Conservation (phyloP, 2,888 invertebrate genomes). For the Sphaeridia pumilis region DNA sequence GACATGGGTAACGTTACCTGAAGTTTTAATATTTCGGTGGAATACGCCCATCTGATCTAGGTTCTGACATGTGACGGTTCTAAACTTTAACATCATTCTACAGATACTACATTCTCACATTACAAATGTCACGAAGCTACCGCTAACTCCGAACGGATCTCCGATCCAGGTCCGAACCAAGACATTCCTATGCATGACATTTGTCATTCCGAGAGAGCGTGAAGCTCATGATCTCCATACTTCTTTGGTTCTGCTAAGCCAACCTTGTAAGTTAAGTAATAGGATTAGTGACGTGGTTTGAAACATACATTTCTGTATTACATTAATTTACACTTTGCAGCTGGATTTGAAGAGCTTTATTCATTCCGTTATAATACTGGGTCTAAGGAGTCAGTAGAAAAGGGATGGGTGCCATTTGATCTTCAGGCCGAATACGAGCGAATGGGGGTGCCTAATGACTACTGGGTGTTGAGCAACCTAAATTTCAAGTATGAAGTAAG, state of each 20-base stretch:
- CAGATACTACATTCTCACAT: constrained; percentile 92
- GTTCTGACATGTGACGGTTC: not conserved
- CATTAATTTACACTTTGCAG: constrained; percentile 43
- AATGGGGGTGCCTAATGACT: constrained; percentile 87
- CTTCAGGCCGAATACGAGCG: constrained; percentile 83
- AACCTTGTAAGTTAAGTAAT: constrained; percentile 53
- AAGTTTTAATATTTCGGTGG: not conserved
- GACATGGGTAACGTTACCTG: constrained; percentile 97
- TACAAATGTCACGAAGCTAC: constrained; percentile 76
- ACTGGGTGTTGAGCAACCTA: constrained; percentile 77
- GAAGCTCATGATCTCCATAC: constrained; percentile 93
- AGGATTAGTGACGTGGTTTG: too few relatives aligned
- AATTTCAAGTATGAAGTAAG: constrained; percentile 81
- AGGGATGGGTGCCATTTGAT: constrained; percentile 89
- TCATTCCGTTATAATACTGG: constrained; percentile 83
- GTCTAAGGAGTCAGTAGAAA: constrained; percentile 63
- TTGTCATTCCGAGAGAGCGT: constrained; percentile 83
- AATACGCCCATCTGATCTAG: not conserved
- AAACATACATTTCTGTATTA: too few relatives aligned
- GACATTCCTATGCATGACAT: constrained; percentile 87
- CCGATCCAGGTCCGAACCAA: constrained; percentile 88
- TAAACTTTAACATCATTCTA: constrained; percentile 34
- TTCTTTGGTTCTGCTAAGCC: constrained; percentile 71
- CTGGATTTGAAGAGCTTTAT: constrained; percentile 71
- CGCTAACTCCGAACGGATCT: constrained; percentile 82